A percentile compares a stretch with the other conserved stretches of the same genome.
phyloP scores from a whole-genome alignment of 2,888 invertebrate species.

The Bedellia somnulentella region DNA sequence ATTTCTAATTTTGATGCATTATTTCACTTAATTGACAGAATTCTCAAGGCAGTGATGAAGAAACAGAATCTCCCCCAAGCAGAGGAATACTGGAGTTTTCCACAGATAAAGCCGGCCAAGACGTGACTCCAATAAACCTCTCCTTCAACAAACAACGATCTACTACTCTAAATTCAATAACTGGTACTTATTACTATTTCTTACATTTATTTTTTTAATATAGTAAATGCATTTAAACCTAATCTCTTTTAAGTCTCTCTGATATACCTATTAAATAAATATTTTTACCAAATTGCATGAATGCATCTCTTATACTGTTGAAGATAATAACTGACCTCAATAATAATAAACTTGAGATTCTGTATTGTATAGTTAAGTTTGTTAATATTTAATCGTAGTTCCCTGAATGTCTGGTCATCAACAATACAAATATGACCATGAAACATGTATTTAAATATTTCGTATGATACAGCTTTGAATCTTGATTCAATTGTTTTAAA shows the following conservation, averaged over 20 bases:
- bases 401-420: too few species aligned
- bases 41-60: constrained; percentile 53
- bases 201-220: background rate
- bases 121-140: constrained; percentile 83
- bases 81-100: constrained; percentile 82
- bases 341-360: too few species aligned
- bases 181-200: constrained; percentile 62
- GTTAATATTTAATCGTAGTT: too few species aligned
- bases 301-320: background rate
- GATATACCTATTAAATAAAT: background rate
- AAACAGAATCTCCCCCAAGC: constrained; percentile 56
- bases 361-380: too few species aligned
- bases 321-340: too few species aligned
- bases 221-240: background rate
- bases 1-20: too few species aligned
- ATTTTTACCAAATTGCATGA: background rate
- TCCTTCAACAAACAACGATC: constrained; percentile 73
- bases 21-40: too few species aligned
- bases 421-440: too few species aligned
- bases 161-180: constrained; percentile 74
- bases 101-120: constrained; percentile 84
- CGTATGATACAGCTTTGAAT: too few species aligned
- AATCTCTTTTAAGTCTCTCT: background rate
- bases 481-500: too few species aligned
- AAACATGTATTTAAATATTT: too few species aligned